Evolutionary conservation across 1,140 invertebrate genomes (phyloP).

Genomic region (Daktulosphaira vitifoliae): DNA sequence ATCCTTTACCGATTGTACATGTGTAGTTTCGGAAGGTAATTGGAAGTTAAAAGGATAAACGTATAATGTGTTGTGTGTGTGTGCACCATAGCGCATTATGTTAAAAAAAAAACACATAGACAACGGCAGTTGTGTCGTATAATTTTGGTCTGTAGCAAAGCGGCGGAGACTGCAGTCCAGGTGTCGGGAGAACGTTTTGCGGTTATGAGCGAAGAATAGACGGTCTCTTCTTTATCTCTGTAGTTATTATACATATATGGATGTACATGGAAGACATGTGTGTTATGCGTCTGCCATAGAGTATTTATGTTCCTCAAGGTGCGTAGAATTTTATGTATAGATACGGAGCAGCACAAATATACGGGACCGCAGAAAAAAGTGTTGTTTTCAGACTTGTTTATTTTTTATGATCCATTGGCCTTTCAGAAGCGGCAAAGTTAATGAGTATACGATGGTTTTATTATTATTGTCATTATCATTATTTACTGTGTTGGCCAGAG

Average conservation of each 20-base stretch:
- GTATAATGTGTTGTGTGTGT: background rate
- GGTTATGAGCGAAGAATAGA: slow-evolving; percentile 12
- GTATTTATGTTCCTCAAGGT: too few relatives aligned
- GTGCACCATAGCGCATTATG: slow-evolving; percentile 7
- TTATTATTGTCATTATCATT: background rate
- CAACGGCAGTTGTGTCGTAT: slow-evolving; percentile 17
- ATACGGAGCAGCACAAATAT: background rate
- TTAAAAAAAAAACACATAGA: slow-evolving; percentile 1
- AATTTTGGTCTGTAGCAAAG: slow-evolving; percentile 15
- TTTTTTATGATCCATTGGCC: slow-evolving; percentile 11
- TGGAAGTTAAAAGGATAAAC: slow-evolving; percentile 29
- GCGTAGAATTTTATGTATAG: too few relatives aligned
- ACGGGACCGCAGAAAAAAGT: slow-evolving; percentile 3
- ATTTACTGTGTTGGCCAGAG: background rate
- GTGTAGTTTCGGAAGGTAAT: background rate
- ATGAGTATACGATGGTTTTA: slow-evolving; percentile 6
- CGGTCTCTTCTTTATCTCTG: slow-evolving; percentile 5
- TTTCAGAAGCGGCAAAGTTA: slow-evolving; percentile 3
- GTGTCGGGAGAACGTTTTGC: slow-evolving; percentile 21
- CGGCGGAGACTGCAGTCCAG: slow-evolving; percentile 1
- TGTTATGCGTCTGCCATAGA: too few relatives aligned
- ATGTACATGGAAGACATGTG: too few relatives aligned
- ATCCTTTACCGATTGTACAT: too few relatives aligned
- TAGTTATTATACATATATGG: background rate
- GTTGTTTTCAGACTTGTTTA: slow-evolving; percentile 13